Evolutionary conservation across 2,797 vertebrate species (phyloP).

Genomic region (Pteronotus mesoamericanus): DNA sequence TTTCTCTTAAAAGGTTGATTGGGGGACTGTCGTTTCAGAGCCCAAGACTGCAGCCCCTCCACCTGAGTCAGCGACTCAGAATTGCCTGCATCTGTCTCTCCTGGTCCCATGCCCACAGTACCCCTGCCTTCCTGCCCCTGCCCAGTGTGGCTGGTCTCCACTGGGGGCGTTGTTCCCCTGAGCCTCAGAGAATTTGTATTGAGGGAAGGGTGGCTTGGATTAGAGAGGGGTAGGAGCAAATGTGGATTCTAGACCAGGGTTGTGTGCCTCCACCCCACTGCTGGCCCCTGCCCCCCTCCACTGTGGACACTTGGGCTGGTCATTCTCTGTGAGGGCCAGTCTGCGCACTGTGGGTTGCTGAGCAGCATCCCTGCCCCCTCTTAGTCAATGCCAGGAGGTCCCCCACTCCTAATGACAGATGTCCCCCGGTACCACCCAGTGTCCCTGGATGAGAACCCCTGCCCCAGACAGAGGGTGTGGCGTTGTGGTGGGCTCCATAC

Average conservation of each 20-base stretch:
- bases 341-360: too few species aligned
- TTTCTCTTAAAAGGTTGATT: background rate
- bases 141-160: background rate
- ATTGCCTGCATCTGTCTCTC: background rate
- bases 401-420: background rate
- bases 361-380: background rate
- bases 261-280: too few species aligned
- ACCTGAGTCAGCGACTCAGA: background rate
- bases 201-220: background rate
- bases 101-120: background rate
- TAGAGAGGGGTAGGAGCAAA: too few species aligned
- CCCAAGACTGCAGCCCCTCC: background rate
- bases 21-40: background rate
- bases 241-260: background rate
- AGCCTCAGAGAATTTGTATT: background rate
- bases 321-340: rapidly evolving
- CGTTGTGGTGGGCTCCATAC: background rate
- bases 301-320: background rate
- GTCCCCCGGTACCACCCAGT: rapidly evolving
- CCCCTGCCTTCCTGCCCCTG: rapidly evolving
- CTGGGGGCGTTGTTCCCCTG: background rate
- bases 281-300: background rate
- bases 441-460: background rate
- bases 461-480: background rate
- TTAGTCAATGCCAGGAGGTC: background rate